A percentile compares a stretch with the other conserved stretches of the same genome.
phyloP scores from a whole-genome alignment of 2,113 vertebrate species.

The Pyxicephalus adspersus region DNA sequence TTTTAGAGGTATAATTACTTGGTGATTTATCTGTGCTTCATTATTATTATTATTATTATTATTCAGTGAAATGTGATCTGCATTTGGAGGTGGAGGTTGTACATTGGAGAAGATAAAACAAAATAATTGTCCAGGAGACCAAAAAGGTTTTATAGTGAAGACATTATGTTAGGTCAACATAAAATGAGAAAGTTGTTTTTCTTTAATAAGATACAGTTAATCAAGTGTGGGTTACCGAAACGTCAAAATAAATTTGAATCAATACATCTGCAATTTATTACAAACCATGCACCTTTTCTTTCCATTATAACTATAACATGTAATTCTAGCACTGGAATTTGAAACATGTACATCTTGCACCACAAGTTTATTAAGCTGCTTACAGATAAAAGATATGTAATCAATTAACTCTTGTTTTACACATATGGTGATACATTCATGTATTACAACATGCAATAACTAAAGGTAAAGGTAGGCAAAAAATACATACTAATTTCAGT shows the following conservation, averaged over 20 bases:
- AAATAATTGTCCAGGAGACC: not conserved
- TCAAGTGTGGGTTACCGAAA: slow-evolving; percentile 5
- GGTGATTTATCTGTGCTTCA: slow-evolving; percentile 15
- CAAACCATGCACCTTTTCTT: too few species aligned
- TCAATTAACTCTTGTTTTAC: too few species aligned
- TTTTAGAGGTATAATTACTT: slow-evolving; percentile 28
- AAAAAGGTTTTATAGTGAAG: slow-evolving; percentile 15
- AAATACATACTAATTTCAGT: too few species aligned
- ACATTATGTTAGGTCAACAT: slow-evolving; percentile 8
- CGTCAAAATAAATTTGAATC: not conserved
- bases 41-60: slow-evolving; percentile 44
- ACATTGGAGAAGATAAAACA: slow-evolving; percentile 20
- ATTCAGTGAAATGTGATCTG: not conserved
- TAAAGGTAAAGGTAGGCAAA: too few species aligned
- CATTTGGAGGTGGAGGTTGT: not conserved
- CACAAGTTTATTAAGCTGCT: not conserved
- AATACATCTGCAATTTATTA: not conserved
- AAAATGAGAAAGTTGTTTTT: slow-evolving; percentile 13
- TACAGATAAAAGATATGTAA: too few species aligned
- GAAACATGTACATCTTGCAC: not conserved
- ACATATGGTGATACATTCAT: too few species aligned
- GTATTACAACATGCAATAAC: too few species aligned
- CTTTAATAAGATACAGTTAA: slow-evolving; percentile 1
- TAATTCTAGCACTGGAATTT: too few species aligned
- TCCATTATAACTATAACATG: too few species aligned